Evolutionary conservation across 2,113 vertebrate species (phyloP).

Genomic region (Rhea americana): DNA sequence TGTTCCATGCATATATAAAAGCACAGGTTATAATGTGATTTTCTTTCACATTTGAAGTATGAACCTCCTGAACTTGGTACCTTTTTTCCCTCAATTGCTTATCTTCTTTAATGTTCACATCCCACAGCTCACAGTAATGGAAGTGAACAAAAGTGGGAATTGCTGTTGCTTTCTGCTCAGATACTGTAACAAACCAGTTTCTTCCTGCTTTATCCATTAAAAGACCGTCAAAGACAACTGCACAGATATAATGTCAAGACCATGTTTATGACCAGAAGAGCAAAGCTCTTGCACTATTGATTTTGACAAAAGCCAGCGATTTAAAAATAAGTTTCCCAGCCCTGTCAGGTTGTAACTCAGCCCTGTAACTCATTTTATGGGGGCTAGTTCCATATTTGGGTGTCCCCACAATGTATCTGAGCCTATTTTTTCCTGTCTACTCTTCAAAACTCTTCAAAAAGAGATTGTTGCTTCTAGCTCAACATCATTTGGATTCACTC

Average conservation of each 20-base stretch:
- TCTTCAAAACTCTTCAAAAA: not conserved
- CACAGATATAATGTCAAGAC: not conserved
- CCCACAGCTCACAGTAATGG: not conserved
- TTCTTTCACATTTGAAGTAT: not conserved
- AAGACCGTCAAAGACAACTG: rapidly evolving
- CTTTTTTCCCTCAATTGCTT: not conserved
- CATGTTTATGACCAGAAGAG: not conserved
- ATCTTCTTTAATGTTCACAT: not conserved
- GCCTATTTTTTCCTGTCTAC: not conserved
- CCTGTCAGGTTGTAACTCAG: not conserved
- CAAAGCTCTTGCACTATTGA: not conserved
- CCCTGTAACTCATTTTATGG: not conserved
- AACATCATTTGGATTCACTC: not conserved
- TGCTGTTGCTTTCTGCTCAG: not conserved
- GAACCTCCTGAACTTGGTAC: not conserved
- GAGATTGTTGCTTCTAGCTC: not conserved
- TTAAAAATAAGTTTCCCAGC: not conserved
- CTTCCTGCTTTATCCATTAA: not conserved
- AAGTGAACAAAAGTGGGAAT: rapidly evolving
- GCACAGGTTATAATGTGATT: not conserved
- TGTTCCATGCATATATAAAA: rapidly evolving
- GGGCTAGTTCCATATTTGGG: rapidly evolving
- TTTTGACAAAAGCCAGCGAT: not conserved
- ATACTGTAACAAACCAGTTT: not conserved
- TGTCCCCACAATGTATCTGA: not conserved